These are phyloP conservation scores for Ormia ochracea DNA, from an alignment of 2,888 invertebrate species.

Conservation along the genomic window DNA sequence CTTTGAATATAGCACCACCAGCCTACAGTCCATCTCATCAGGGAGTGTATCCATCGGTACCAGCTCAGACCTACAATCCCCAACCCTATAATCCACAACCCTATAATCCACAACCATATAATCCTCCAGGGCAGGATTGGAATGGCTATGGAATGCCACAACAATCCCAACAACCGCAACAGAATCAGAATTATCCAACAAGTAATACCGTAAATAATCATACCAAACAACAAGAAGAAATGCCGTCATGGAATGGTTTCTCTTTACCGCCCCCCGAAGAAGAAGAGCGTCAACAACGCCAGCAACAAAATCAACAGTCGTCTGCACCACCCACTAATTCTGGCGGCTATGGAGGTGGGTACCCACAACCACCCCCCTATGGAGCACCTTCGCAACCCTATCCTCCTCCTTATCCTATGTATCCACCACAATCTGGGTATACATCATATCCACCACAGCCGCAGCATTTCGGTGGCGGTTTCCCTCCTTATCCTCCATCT, in stretches of 20 bases:
- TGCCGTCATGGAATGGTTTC: slow-evolving; percentile 73
- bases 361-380: slow-evolving; percentile 63
- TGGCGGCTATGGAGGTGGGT: slow-evolving; percentile 54
- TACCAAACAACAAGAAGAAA: slow-evolving; percentile 58
- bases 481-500: slow-evolving; percentile 61
- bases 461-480: slow-evolving; percentile 54
- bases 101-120: slow-evolving; percentile 42
- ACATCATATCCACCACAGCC: slow-evolving; percentile 61
- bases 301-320: slow-evolving; percentile 53
- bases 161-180: slow-evolving; percentile 38
- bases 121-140: slow-evolving; percentile 63
- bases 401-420: slow-evolving; percentile 54
- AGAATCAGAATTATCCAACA: slow-evolving; percentile 36
- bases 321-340: slow-evolving; percentile 46
- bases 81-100: slow-evolving; percentile 33
- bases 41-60: slow-evolving; percentile 53
- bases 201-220: slow-evolving; percentile 42
- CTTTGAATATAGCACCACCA: slow-evolving; percentile 66
- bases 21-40: slow-evolving; percentile 55
- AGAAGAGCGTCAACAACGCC: slow-evolving; percentile 50
- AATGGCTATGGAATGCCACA: slow-evolving; percentile 49
- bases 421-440: slow-evolving; percentile 51
- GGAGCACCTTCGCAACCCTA: slow-evolving; percentile 60
- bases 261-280: slow-evolving; percentile 71
- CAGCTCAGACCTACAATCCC: slow-evolving; percentile 56